These are phyloP conservation scores for Mimumesa dahlbomi DNA, from an alignment of 2,888 invertebrate genomes.

Conservation along the genomic window DNA sequence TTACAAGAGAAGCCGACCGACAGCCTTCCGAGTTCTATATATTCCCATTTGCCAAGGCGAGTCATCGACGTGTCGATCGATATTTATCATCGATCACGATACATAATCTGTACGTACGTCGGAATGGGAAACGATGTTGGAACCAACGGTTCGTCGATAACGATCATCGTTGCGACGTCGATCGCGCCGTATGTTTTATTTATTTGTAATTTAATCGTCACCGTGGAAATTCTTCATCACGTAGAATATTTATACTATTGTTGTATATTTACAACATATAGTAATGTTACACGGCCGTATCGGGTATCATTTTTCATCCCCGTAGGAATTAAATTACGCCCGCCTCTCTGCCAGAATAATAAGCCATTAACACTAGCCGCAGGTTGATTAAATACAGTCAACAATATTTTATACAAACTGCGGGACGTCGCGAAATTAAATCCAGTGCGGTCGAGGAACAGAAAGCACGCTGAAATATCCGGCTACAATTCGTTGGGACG, in stretches of 20 bases:
- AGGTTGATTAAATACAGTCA: constrained; percentile 38
- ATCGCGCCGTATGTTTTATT: background rate
- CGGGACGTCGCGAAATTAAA: constrained; percentile 30
- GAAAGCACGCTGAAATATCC: too few relatives aligned
- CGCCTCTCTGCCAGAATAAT: constrained; percentile 30
- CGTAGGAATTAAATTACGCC: constrained; percentile 34
- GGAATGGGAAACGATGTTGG: too few relatives aligned
- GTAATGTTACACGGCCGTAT: too few relatives aligned
- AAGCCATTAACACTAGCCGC: constrained; percentile 37
- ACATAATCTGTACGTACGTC: too few relatives aligned
- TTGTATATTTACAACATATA: too few relatives aligned
- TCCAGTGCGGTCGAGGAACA: background rate
- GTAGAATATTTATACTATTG: background rate
- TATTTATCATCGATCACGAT: constrained; percentile 33
- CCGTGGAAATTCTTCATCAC: background rate
- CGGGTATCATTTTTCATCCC: too few relatives aligned
- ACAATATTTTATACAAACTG: constrained; percentile 23
- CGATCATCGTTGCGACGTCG: too few relatives aligned
- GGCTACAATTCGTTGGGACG: too few relatives aligned
- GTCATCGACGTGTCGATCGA: constrained; percentile 44
- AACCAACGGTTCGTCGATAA: too few relatives aligned
- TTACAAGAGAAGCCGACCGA: constrained; percentile 42
- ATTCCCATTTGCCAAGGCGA: constrained; percentile 42
- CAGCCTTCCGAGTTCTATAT: constrained; percentile 2
- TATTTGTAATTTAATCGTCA: background rate